Base-by-base conservation (phyloP, 35 echinoderm and acorn worm genomes). In the Lytechinus variegatus region DNA sequence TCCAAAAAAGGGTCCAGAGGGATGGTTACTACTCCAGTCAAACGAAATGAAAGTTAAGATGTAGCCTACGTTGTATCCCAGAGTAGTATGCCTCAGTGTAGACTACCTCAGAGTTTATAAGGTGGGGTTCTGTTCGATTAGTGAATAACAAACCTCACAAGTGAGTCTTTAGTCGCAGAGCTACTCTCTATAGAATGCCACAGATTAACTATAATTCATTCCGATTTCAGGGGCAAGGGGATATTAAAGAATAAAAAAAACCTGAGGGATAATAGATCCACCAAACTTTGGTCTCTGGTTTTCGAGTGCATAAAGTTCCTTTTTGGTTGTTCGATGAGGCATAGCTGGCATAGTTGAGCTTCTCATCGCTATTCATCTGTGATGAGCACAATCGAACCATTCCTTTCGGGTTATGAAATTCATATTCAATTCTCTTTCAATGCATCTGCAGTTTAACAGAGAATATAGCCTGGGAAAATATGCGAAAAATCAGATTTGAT, bases 271-370 rank as follows among this genome's bases (percentile, higher is more conserved):
- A 79, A 79, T 79, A 79, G 66, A 79, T 24, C 66, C 66, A 79
- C 66, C 16, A 79, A 79, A 79, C 66, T 79, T 79, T 79, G 66
- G 66, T 24, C 66, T 79, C 66, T 3, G 14, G 21, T 19, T 10
- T 44, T 79, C 5, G 16, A 24, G 7, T 79, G 66, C 12, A 27
- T 24, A 79, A 79, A 79, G 66, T n/a, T 79, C 66, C n/a, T 79
- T 79, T 79, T n/a, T n/a, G 19, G 14, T 79, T 79, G 66, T 79
- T 79, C n/a, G 66, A 24, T 7, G 19, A 79, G 66, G 66, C 66
- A 79, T 79, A 79, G 19, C 66, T 79, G 66, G 66, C 66, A 79
- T 79, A 79, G 66, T 24, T 79, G 66, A 79, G 66, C 66, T 79
- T 7, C 66, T 79, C 19, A 8, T 79, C 19, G 4, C 66, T 79